Evolutionary conservation across 2,797 vertebrate genomes (phyloP).

Genomic region (Tympanoctomys barrerae): DNA sequence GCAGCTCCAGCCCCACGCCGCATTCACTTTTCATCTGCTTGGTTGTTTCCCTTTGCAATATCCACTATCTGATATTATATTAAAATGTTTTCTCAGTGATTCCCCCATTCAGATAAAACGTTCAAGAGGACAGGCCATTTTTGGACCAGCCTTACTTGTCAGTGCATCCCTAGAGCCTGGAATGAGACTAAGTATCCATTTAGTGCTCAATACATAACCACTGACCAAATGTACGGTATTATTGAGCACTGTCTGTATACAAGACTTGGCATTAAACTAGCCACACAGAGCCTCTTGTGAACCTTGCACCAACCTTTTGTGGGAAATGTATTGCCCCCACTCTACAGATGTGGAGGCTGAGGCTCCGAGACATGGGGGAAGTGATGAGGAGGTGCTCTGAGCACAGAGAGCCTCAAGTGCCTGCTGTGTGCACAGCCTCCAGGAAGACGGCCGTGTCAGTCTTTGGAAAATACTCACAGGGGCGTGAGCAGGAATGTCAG

Average conservation of each 20-base stretch:
- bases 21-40: background rate
- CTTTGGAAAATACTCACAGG: background rate
- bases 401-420: background rate
- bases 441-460: background rate
- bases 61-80: background rate
- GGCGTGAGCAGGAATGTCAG: background rate
- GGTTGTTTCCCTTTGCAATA: background rate
- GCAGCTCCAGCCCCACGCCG: background rate
- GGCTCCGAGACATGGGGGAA: background rate
- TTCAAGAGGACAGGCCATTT: background rate
- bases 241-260: background rate
- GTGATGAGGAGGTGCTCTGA: background rate
- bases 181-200: background rate
- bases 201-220: background rate
- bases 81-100: background rate
- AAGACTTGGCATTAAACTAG: background rate
- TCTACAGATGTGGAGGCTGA: background rate
- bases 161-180: background rate
- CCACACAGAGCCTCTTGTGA: background rate
- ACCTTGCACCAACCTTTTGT: accelerated
- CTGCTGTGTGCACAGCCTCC: accelerated
- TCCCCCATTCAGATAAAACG: background rate
- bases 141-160: background rate
- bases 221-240: background rate
- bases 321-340: background rate